These are phyloP conservation scores for Anolis carolinensis DNA, from an alignment of 2,113 vertebrate genomes.

Conservation along the genomic window DNA sequence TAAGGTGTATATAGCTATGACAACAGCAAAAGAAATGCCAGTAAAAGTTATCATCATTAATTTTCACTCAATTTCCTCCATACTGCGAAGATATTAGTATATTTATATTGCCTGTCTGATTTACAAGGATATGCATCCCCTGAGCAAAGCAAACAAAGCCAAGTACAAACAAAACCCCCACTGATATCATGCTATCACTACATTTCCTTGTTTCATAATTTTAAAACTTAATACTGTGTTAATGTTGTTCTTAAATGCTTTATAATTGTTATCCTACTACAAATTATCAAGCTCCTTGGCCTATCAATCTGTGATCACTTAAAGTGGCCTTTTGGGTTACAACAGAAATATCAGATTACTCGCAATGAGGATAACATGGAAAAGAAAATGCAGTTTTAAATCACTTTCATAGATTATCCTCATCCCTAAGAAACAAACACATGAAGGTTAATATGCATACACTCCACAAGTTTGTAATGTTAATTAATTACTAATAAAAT, in stretches of 20 bases:
- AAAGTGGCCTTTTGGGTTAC: neutral
- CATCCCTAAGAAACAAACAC: neutral
- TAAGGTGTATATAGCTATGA: conserved; percentile 53
- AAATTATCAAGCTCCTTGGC: neutral
- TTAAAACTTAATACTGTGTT: conserved; percentile 23
- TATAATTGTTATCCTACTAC: conserved; percentile 16
- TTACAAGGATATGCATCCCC: conserved; percentile 52
- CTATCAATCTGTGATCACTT: conserved; percentile 4
- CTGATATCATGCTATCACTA: conserved; percentile 26
- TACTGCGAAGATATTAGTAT: conserved; percentile 62
- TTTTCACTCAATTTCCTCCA: conserved; percentile 61
- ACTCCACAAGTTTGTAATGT: neutral
- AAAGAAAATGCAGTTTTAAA: conserved; percentile 11
- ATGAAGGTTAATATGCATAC: neutral
- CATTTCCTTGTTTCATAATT: conserved; percentile 47
- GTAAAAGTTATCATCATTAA: conserved; percentile 67
- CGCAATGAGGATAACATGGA: neutral
- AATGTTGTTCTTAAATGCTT: conserved; percentile 33
- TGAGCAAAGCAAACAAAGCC: conserved; percentile 50
- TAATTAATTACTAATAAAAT: neutral
- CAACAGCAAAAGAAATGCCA: conserved; percentile 55
- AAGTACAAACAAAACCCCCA: conserved; percentile 6
- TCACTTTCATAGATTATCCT: neutral
- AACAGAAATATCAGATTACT: neutral
- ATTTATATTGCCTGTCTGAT: conserved; percentile 51